phyloP scores from a whole-genome alignment of 2,797 vertebrate genomes.

The Stomatorhinus walkeri region DNA sequence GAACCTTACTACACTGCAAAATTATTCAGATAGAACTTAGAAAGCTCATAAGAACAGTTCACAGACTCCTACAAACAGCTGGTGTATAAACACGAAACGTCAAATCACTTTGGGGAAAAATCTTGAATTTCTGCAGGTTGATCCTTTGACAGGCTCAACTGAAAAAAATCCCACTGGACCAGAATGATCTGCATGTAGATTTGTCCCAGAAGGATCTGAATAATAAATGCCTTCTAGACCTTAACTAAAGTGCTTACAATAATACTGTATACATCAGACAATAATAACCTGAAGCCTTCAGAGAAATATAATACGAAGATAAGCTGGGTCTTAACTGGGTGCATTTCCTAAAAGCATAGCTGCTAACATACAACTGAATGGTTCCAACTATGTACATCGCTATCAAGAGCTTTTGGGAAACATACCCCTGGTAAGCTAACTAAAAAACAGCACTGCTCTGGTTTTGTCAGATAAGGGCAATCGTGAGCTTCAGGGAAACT shows the following conservation, averaged over 20 bases:
- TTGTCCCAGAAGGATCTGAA: neutral
- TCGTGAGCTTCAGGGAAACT: neutral
- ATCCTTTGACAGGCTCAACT: neutral
- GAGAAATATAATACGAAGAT: neutral
- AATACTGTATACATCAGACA: constrained; percentile 43
- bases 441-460: neutral
- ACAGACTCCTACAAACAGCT: neutral
- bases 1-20: constrained; percentile 33
- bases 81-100: neutral
- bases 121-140: neutral
- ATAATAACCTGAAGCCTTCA: constrained; percentile 30
- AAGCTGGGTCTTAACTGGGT: neutral
- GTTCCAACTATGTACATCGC: neutral
- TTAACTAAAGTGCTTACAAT: neutral
- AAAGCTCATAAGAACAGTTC: constrained; percentile 25
- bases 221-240: neutral
- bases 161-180: constrained; percentile 39
- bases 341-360: neutral
- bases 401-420: neutral
- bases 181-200: neutral
- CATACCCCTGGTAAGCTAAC: neutral
- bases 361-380: neutral
- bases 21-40: constrained; percentile 38
- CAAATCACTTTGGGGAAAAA: constrained; percentile 5
- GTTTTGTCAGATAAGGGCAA: neutral